Evolutionary conservation across 2,888 invertebrate genomes (phyloP).

Genomic region (Drosophila kanekoi): DNA sequence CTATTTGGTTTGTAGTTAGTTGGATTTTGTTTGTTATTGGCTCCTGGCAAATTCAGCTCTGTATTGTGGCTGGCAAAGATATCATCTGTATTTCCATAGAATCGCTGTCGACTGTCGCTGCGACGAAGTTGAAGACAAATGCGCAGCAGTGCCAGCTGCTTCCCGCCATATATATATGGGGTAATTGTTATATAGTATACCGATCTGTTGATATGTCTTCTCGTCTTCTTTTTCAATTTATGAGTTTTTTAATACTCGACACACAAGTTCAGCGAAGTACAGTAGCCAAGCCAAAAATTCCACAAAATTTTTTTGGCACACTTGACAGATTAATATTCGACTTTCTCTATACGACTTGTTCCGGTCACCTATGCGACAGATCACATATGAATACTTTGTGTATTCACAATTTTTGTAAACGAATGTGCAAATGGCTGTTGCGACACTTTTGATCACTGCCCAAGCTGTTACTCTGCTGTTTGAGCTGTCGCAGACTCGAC

Average conservation of each 20-base stretch:
- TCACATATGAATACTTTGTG: not conserved
- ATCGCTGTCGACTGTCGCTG: conserved; percentile 38
- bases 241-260: conserved; percentile 46
- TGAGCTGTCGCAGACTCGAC: conserved; percentile 59
- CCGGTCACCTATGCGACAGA: conserved; percentile 5
- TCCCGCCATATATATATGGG: conserved; percentile 66
- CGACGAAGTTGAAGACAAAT: conserved; percentile 58
- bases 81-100: conserved; percentile 58
- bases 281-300: conserved; percentile 28
- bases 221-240: conserved; percentile 37
- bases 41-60: conserved; percentile 57
- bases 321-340: conserved; percentile 27
- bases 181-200: conserved; percentile 35
- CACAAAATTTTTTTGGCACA: conserved; percentile 21
- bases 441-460: conserved; percentile 66
- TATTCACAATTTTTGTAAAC: not conserved
- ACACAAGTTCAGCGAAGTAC: conserved; percentile 36
- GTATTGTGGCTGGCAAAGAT: conserved; percentile 48
- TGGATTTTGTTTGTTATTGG: not conserved
- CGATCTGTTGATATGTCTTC: conserved; percentile 41
- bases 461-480: conserved; percentile 50
- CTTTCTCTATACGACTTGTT: conserved; percentile 4
- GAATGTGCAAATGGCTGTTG: conserved; percentile 20
- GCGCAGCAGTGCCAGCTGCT: conserved; percentile 67
- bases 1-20: not conserved